Base-by-base conservation (phyloP, 1,140 invertebrate species). In the Drosophila nigromelanica region DNA sequence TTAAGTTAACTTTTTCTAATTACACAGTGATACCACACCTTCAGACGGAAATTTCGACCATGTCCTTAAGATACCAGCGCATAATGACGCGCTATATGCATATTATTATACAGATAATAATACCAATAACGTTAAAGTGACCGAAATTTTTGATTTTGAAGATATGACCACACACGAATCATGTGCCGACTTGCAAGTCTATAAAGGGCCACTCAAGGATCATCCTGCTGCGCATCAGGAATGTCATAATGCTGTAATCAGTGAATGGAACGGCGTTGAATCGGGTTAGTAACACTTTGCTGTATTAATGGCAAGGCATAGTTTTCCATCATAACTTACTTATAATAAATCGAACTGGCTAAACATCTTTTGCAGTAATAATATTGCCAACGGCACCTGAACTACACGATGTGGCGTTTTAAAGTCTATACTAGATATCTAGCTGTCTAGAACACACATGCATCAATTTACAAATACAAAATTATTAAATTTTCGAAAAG, bases 51-150 rank as follows among this genome's bases (percentile, higher is more conserved):
- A 67, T 37, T 90, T 47, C 70, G 91, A 73, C 62, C 94, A 97
- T 92, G 96, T 98, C 75, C 93, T 98, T 15, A 95, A 96, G 92
- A 95, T 96, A 54, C 96, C 97, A 4, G 93, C 95, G 30, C 95
- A 97, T 73, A 96, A 97, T 90, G 97, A 98, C 76, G 95, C 97
- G 5, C 92, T 98, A 2, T 96, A 98, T 93, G 95, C 97, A 0
- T 98, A 97, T 92, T 97, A 98, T 92, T 98, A 98, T 87, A 95
- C 96, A 85, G 96, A 97, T 85, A 95, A 96, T 82, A 95, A 96
- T 86, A 91, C 87, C 8, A 96, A 97, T 91, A 96, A 96, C 93
- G 94, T 96, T 45, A 96, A 96, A 92, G 95, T 98, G 63, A 97
- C 96, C 3, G 96, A 98, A 93, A 97, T 98, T 75, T 97, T 96